Base-by-base conservation (phyloP, 2,888 invertebrate genomes). In the Myathropa florea region DNA sequence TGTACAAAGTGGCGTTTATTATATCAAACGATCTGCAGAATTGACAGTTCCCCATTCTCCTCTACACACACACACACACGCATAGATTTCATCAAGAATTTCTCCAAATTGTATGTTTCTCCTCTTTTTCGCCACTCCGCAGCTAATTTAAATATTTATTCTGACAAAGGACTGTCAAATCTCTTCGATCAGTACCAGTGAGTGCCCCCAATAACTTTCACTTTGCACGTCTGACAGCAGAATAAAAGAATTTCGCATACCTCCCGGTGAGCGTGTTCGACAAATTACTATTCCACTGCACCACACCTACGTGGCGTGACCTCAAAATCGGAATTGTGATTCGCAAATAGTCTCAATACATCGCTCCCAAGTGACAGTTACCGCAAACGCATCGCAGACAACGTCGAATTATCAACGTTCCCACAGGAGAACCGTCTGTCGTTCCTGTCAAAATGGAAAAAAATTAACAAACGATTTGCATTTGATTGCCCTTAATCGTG, bases 191-290 rank as follows among this genome's bases (percentile, higher is more conserved):
- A 30, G 14, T 28, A 7, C 14, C 21, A 46, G 33, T 14, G 39
- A 63, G 63, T 63, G 72, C 10, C 64, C 61, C 36, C 57, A 33
- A 75, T 64, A 75, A 75, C 73, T 75, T 75, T 75, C 73, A 75
- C 73, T 75, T 57, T 65, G 57, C 73, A 75, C 73, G 73, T 64
- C 57, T 28, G 39, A 18, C 10, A 18, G 33, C 55, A 24, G 64
- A 53, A 33, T 33, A 63, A 24, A 30, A 55, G 53, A 33, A 2
- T 30, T 64, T 64, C 46, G 46, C 46, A 46, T 18, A 46, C 18
- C 46, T 7, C 46, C 46, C 46, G 46, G 46, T 46, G 46, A 46
- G 36, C 26, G 63, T 73, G 55, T 63, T 55, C n/a, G 36, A 30
- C 73, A n/a, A 75, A 75, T 73, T 64, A 57, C 24, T 24, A 64